These are phyloP conservation scores for Caenorhabditis sulstoni DNA, from an alignment of 2,888 invertebrate genomes.

Conservation along the genomic window DNA sequence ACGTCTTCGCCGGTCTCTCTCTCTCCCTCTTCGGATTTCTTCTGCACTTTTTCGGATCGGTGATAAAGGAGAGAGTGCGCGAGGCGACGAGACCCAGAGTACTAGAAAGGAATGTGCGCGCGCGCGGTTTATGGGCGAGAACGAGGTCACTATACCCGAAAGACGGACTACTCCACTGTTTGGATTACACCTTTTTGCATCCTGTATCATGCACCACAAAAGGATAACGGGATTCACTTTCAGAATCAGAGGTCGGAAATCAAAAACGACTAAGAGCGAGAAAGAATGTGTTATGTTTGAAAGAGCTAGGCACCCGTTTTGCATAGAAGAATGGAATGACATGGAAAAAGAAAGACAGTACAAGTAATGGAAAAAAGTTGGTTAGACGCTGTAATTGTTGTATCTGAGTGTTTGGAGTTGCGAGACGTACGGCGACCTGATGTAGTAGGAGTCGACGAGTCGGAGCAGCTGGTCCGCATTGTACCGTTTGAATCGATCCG, in stretches of 20 bases:
- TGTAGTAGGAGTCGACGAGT: constrained; percentile 37
- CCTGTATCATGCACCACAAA: too few species aligned
- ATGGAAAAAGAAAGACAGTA: background rate
- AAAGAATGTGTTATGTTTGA: too few species aligned
- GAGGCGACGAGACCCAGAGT: constrained; percentile 24
- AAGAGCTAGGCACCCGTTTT: constrained; percentile 15
- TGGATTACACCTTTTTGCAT: constrained; percentile 45
- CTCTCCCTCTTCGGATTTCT: constrained; percentile 28
- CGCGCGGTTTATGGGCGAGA: constrained; percentile 56
- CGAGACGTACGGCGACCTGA: background rate
- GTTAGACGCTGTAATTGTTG: too few species aligned
- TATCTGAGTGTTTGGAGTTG: too few species aligned
- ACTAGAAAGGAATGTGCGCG: constrained; percentile 47
- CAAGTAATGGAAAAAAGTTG: background rate
- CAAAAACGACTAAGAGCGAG: too few species aligned
- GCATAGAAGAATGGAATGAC: background rate
- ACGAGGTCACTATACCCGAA: constrained; percentile 48
- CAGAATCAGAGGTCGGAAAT: background rate
- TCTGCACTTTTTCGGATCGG: constrained; percentile 40
- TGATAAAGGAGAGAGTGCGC: constrained; percentile 40
- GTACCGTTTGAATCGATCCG: constrained; percentile 47
- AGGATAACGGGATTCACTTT: too few species aligned
- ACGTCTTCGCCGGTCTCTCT: constrained; percentile 13
- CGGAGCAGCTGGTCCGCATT: constrained; percentile 47
- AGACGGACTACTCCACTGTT: constrained; percentile 49